Evolutionary conservation across 2,888 invertebrate species (phyloP).

Genomic region (Calameuta filiformis): DNA sequence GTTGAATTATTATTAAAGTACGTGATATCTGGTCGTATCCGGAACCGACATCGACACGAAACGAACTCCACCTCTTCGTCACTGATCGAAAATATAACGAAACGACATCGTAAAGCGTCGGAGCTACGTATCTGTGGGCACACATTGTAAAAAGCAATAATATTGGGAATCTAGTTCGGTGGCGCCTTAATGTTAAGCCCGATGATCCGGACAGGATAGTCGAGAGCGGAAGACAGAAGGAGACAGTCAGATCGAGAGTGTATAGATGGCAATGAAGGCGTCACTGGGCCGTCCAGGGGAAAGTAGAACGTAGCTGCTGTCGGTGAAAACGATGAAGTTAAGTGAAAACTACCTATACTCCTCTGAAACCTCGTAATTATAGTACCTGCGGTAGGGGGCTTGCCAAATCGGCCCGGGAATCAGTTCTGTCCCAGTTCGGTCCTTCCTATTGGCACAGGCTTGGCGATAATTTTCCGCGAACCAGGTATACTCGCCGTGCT

Average conservation of each 20-base stretch:
- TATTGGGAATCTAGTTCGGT: background rate
- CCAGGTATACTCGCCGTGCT: background rate
- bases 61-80: background rate
- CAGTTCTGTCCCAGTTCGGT: conserved; percentile 10
- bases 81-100: background rate
- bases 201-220: background rate
- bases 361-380: conserved; percentile 47
- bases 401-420: conserved; percentile 38
- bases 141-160: background rate
- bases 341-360: conserved; percentile 57
- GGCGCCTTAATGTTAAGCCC: background rate
- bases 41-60: background rate
- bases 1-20: background rate
- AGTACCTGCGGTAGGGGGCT: conserved; percentile 28
- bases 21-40: background rate
- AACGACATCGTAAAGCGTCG: background rate
- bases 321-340: conserved; percentile 64
- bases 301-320: conserved; percentile 58
- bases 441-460: conserved; percentile 5
- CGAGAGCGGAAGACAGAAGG: conserved; percentile 8
- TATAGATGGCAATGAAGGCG: background rate
- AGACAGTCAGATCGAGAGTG: conserved; percentile 3
- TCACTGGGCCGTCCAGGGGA: conserved; percentile 40
- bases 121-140: background rate
- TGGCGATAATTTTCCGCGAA: conserved; percentile 4